Conservation (phyloP, 2,888 invertebrate genomes). For the Drosophila leonis region DNA sequence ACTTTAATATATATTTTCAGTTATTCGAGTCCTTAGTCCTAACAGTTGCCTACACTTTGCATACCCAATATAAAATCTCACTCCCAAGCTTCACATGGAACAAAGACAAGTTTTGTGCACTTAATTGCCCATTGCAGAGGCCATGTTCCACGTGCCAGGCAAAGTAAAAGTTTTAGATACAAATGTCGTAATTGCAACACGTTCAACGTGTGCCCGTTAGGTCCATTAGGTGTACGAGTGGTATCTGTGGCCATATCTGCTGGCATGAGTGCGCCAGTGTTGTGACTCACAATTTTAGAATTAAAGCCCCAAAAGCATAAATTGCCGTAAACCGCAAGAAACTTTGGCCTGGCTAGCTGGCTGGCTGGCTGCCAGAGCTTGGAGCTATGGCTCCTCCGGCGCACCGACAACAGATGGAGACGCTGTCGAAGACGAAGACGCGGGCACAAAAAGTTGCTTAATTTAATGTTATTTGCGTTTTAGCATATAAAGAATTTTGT, state of each 20-base stretch:
- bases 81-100: background rate
- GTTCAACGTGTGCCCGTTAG: conserved; percentile 57
- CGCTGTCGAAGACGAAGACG: conserved; percentile 31
- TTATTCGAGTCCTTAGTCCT: conserved; percentile 3
- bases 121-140: conserved; percentile 53
- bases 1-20: background rate
- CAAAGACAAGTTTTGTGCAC: conserved; percentile 40
- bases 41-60: conserved; percentile 18
- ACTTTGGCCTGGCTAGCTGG: conserved; percentile 69
- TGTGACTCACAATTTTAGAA: conserved; percentile 81
- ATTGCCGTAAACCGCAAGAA: conserved; percentile 82
- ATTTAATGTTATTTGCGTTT: conserved; percentile 86
- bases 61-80: background rate
- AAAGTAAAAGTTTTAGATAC: conserved; percentile 70
- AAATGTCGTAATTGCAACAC: conserved; percentile 74
- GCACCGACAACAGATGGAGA: conserved; percentile 51
- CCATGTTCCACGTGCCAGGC: conserved; percentile 47
- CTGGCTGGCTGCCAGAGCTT: conserved; percentile 18
- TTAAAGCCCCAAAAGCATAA: conserved; percentile 78
- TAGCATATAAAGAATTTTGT: conserved; percentile 85
- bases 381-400: conserved; percentile 54
- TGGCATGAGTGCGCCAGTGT: conserved; percentile 59
- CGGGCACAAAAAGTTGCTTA: conserved; percentile 82
- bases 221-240: conserved; percentile 65
- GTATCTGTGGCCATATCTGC: conserved; percentile 39